These are phyloP conservation scores for Cephalotes varians DNA, from an alignment of 2,888 invertebrate genomes.

Conservation along the genomic window DNA sequence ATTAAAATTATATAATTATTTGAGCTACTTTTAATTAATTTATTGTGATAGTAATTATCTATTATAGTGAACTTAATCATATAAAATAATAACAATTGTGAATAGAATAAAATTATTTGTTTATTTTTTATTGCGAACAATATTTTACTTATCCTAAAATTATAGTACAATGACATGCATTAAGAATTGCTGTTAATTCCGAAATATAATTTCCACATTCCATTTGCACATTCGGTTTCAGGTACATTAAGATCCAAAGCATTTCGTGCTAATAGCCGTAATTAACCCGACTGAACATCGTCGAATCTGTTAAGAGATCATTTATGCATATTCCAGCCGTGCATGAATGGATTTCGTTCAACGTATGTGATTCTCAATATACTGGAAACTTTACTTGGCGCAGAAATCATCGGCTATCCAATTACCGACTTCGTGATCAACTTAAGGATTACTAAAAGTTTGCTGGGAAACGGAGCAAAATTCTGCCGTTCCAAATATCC, in stretches of 20 bases:
- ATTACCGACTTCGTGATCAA: constrained; percentile 55
- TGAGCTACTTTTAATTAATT: background rate
- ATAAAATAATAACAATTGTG: background rate
- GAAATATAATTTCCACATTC: constrained; percentile 10
- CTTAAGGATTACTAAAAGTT: constrained; percentile 46
- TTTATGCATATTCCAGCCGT: background rate
- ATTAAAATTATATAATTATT: background rate
- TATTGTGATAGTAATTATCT: background rate
- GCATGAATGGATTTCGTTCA: background rate
- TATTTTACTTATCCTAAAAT: background rate
- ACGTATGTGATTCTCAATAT: constrained; percentile 42
- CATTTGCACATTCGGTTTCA: background rate
- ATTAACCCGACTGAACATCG: constrained; percentile 31
- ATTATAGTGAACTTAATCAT: background rate
- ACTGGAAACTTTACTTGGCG: constrained; percentile 24
- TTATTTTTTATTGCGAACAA: background rate
- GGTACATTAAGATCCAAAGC: constrained; percentile 19
- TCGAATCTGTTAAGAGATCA: constrained; percentile 16
- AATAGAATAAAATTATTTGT: background rate
- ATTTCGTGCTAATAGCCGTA: constrained; percentile 19
- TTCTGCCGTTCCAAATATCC: constrained; percentile 5
- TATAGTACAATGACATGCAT: background rate
- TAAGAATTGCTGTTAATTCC: constrained; percentile 11
- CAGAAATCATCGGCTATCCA: constrained; percentile 41
- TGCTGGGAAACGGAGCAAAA: background rate